Conservation (phyloP, 2,888 invertebrate species). For the Ornithoptera alexandrae region DNA sequence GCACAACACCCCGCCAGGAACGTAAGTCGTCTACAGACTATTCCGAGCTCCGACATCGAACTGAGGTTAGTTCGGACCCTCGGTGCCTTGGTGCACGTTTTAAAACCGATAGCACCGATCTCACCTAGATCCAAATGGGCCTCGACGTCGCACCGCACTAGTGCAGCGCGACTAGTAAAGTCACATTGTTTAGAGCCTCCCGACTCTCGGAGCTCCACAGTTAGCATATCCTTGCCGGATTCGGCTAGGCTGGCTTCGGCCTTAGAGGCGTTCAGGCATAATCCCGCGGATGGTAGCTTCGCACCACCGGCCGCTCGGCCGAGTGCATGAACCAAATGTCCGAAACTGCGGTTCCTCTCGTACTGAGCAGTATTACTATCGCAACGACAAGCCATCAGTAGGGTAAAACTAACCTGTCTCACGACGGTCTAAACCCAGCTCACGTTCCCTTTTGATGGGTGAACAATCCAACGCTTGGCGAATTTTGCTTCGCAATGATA, state of each 20-base stretch:
- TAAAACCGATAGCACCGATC: slow-evolving; percentile 30
- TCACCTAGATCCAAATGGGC: slow-evolving; percentile 7
- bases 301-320: slow-evolving; percentile 73
- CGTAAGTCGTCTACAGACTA: slow-evolving; percentile 82
- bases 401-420: slow-evolving; percentile 82
- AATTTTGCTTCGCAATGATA: no score
- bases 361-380: slow-evolving; percentile 78
- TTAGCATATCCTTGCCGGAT: slow-evolving; percentile 65
- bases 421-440: slow-evolving; percentile 84
- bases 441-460: slow-evolving; percentile 84
- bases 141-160: slow-evolving; percentile 13
- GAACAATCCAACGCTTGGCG: slow-evolving; percentile 34
- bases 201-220: slow-evolving; percentile 56
- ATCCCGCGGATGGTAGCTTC: slow-evolving; percentile 79
- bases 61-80: slow-evolving; percentile 46
- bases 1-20: slow-evolving; percentile 82
- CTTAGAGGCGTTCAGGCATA: slow-evolving; percentile 82
- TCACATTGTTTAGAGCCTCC: slow-evolving; percentile 72
- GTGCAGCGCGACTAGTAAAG: slow-evolving; percentile 48
- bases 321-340: slow-evolving; percentile 80
- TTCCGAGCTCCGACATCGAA: slow-evolving; percentile 79
- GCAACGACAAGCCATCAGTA: slow-evolving; percentile 77
- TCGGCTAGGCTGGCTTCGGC: slow-evolving; percentile 81
- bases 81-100: slow-evolving; percentile 44
- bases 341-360: slow-evolving; percentile 81